Evolutionary conservation across 2,113 vertebrate species (phyloP).

Genomic region (Columbina picui): DNA sequence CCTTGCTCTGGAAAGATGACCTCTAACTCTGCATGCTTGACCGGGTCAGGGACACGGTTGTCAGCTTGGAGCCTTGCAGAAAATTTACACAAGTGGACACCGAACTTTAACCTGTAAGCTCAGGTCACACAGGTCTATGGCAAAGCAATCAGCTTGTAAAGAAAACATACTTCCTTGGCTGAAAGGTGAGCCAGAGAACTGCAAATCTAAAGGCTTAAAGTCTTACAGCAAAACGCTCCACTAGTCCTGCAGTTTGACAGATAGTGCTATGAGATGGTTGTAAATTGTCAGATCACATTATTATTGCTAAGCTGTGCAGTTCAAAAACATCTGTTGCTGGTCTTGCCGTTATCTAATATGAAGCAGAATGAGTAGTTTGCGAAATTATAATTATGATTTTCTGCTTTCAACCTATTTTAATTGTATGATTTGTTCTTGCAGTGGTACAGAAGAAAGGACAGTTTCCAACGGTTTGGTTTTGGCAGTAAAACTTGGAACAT

Average conservation of each 20-base stretch:
- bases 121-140: background rate
- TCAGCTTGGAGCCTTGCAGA: background rate
- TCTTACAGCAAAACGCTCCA: background rate
- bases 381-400: background rate
- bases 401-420: background rate
- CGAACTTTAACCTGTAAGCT: constrained; percentile 1
- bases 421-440: background rate
- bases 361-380: background rate
- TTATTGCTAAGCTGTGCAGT: background rate
- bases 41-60: background rate
- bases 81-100: background rate
- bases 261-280: background rate
- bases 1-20: background rate
- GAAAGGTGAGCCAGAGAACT: background rate
- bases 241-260: background rate
- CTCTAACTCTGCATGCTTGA: background rate
- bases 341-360: background rate
- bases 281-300: background rate
- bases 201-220: background rate
- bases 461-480: background rate
- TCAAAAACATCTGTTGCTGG: background rate
- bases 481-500: background rate
- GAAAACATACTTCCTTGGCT: background rate
- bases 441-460: background rate
- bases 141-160: background rate